Percentiles rank a stretch among this genome's conserved stretches.
Evolutionary conservation across 2,888 invertebrate species (phyloP).

Genomic region (Uropetala carovei): DNA sequence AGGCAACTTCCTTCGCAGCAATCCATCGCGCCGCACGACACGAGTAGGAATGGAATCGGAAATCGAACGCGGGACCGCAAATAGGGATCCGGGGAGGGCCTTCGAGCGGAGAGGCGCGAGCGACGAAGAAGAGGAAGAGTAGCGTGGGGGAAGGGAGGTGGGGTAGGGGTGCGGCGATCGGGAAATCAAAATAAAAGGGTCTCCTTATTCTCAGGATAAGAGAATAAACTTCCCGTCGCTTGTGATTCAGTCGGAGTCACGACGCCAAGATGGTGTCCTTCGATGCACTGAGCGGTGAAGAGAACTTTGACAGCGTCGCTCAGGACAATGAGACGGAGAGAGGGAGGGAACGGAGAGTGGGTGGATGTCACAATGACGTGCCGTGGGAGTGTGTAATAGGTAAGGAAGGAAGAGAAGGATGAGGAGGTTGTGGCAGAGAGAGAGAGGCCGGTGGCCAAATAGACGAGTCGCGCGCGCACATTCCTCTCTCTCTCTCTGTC

Average conservation of each 20-base stretch:
- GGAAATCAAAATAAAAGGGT: neutral
- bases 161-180: neutral
- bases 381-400: slow-evolving; percentile 22
- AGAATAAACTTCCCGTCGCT: slow-evolving; percentile 9
- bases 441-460: neutral
- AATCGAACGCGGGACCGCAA: slow-evolving; percentile 36
- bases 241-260: slow-evolving; percentile 42
- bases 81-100: neutral
- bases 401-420: neutral
- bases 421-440: neutral
- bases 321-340: slow-evolving; percentile 54
- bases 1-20: neutral
- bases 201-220: neutral
- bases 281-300: slow-evolving; percentile 50
- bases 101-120: neutral
- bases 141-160: neutral
- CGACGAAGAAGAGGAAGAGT: neutral
- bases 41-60: neutral
- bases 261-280: slow-evolving; percentile 40
- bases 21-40: slow-evolving; percentile 4
- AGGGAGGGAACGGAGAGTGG: slow-evolving; percentile 23
- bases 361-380: slow-evolving; percentile 58
- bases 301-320: slow-evolving; percentile 58
- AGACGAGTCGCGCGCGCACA: neutral
- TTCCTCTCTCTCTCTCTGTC: neutral